Evolutionary conservation across 1,140 invertebrate species (phyloP).

Genomic region (Lanistes nyassanus): DNA sequence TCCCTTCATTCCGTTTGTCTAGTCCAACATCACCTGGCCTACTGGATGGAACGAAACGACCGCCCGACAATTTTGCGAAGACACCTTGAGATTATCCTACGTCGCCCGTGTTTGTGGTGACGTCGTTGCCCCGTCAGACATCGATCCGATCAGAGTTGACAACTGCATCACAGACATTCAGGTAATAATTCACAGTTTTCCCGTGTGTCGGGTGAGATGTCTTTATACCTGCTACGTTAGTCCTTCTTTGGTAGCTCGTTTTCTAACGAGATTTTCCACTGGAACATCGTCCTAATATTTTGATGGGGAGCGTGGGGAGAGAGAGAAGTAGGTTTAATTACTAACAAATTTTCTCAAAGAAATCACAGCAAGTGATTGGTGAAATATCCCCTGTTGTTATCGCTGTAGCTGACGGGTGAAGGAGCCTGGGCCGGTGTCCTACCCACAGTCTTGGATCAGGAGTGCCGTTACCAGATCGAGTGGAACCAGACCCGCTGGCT

Average conservation of each 20-base stretch:
- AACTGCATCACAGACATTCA: constrained; percentile 29
- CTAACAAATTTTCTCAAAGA: too few relatives aligned
- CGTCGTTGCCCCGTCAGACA: constrained; percentile 5
- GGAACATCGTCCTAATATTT: too few relatives aligned
- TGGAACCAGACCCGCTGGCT: constrained; percentile 25
- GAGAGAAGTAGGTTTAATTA: too few relatives aligned
- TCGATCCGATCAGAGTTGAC: background rate
- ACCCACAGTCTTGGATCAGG: constrained; percentile 27
- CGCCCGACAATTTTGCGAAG: constrained; percentile 20
- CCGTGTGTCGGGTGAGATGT: too few relatives aligned
- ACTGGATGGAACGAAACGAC: constrained; percentile 10
- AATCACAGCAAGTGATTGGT: too few relatives aligned
- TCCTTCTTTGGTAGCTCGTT: too few relatives aligned
- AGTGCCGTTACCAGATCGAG: constrained; percentile 31
- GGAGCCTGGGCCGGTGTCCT: constrained; percentile 17
- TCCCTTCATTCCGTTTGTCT: background rate
- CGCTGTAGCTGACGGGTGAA: constrained; percentile 28
- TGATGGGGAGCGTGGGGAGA: too few relatives aligned
- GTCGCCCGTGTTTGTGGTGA: constrained; percentile 19
- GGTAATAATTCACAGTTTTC: constrained; percentile 5
- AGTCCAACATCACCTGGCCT: constrained; percentile 13
- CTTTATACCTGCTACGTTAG: too few relatives aligned
- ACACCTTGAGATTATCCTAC: constrained; percentile 20
- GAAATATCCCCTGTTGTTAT: too few relatives aligned
- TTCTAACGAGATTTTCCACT: too few relatives aligned